Evolutionary conservation across 2,888 invertebrate genomes (phyloP).

Genomic region (Tuberolachnus salignus): DNA sequence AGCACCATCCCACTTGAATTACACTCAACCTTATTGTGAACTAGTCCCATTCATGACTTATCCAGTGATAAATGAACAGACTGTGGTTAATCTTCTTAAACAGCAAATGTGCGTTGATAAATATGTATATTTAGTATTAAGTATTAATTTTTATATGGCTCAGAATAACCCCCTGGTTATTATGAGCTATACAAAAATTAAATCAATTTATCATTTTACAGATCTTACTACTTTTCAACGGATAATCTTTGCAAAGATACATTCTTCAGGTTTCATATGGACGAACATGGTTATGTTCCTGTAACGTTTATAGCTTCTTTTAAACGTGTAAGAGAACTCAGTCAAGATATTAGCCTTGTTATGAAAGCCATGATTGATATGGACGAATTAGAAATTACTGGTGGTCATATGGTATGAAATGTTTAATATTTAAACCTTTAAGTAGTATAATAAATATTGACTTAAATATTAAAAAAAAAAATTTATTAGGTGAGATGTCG

Average conservation of each 20-base stretch:
- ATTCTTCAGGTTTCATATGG: constrained; percentile 97
- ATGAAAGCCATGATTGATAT: constrained; percentile 85
- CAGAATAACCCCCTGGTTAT: no score
- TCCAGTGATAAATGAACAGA: constrained; percentile 54
- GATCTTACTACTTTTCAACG: constrained; percentile 98
- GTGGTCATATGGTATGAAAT: constrained; percentile 32
- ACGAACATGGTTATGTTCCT: constrained; percentile 88
- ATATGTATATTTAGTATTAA: not conserved
- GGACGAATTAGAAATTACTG: constrained; percentile 77
- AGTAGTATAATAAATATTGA: not conserved
- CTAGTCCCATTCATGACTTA: constrained; percentile 53
- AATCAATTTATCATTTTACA: constrained; percentile 63
- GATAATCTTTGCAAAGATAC: constrained; percentile 95
- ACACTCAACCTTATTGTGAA: constrained; percentile 54
- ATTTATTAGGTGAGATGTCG: constrained; percentile 76
- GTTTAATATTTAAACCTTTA: not conserved
- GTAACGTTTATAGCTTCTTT: constrained; percentile 94
- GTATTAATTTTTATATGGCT: no score
- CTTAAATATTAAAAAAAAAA: not conserved
- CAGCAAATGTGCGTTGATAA: constrained; percentile 48
- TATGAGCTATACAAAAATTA: not conserved
- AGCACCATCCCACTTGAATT: constrained; percentile 46
- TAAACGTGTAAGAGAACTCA: constrained; percentile 87
- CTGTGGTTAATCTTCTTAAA: constrained; percentile 55
- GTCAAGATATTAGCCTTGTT: constrained; percentile 82